A percentile compares a stretch with the other conserved stretches of the same genome.
Evolutionary conservation across 1,140 invertebrate genomes (phyloP).

Genomic region (Potamilus streckersoni): DNA sequence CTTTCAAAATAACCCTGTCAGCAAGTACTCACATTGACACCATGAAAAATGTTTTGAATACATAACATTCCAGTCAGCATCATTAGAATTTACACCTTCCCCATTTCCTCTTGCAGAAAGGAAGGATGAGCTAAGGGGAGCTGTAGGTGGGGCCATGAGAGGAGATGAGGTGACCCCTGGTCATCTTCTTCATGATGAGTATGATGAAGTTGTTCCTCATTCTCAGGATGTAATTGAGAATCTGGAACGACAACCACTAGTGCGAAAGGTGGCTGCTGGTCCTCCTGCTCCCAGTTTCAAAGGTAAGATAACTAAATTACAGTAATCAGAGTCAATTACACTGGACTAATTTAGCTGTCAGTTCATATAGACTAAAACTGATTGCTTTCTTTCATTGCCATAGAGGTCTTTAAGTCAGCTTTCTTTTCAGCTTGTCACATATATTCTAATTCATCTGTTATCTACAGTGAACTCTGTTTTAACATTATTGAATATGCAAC

Average conservation of each 20-base stretch:
- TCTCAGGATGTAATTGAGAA: constrained; percentile 31
- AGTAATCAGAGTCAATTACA: not conserved
- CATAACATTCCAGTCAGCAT: too few species aligned
- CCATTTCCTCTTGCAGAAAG: constrained; percentile 33
- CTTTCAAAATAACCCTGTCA: too few species aligned
- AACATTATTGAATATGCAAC: not conserved
- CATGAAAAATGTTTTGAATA: too few species aligned
- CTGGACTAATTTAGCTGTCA: too few species aligned
- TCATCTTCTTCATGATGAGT: constrained; percentile 34
- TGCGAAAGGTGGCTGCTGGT: constrained; percentile 55
- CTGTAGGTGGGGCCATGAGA: constrained; percentile 9
- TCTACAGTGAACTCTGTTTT: not conserved
- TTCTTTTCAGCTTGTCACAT: not conserved
- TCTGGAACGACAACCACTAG: constrained; percentile 37
- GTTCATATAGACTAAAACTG: not conserved
- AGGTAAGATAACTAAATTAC: constrained; percentile 37
- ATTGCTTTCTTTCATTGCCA: not conserved
- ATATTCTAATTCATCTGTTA: not conserved
- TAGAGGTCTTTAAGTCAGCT: not conserved
- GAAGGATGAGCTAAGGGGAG: constrained; percentile 24
- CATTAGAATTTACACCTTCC: not conserved
- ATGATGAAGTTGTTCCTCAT: constrained; percentile 34
- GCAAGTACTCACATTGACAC: too few species aligned
- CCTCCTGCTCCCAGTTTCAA: constrained; percentile 54
- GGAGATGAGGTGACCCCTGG: constrained; percentile 17